These are phyloP conservation scores for Poeciliopsis gracilis DNA, from an alignment of 2,797 vertebrate genomes.

Conservation along the genomic window DNA sequence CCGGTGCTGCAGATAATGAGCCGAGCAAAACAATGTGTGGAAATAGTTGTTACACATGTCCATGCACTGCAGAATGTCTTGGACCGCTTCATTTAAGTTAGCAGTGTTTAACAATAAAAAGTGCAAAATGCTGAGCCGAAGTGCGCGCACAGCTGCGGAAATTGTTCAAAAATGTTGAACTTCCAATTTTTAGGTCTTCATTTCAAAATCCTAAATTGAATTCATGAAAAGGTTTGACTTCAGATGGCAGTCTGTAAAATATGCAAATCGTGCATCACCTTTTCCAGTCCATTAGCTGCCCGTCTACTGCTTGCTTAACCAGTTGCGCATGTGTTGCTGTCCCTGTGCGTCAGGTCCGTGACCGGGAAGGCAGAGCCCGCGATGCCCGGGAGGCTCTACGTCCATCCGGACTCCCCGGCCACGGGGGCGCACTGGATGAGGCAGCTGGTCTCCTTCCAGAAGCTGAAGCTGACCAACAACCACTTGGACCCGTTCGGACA, in stretches of 20 bases:
- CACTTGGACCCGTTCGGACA: constrained; percentile 99
- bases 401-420: constrained; percentile 96
- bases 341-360: constrained; percentile 87
- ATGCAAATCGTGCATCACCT: background rate
- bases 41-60: constrained; percentile 60
- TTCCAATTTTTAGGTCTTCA: background rate
- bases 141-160: background rate
- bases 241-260: background rate
- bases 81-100: background rate
- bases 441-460: constrained; percentile 98
- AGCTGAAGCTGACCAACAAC: constrained; percentile 98
- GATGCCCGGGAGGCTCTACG: constrained; percentile 96
- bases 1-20: constrained; percentile 67
- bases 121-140: background rate
- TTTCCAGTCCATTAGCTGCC: background rate
- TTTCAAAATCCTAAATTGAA: background rate
- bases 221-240: background rate
- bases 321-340: constrained; percentile 27
- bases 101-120: background rate
- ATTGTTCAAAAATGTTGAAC: background rate
- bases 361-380: constrained; percentile 98
- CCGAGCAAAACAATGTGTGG: constrained; percentile 46
- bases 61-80: constrained; percentile 11
- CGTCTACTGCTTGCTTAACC: background rate
- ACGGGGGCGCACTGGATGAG: constrained; percentile 98